Evolutionary conservation across 1,140 invertebrate genomes (phyloP).

Genomic region (Linepithema humile): DNA sequence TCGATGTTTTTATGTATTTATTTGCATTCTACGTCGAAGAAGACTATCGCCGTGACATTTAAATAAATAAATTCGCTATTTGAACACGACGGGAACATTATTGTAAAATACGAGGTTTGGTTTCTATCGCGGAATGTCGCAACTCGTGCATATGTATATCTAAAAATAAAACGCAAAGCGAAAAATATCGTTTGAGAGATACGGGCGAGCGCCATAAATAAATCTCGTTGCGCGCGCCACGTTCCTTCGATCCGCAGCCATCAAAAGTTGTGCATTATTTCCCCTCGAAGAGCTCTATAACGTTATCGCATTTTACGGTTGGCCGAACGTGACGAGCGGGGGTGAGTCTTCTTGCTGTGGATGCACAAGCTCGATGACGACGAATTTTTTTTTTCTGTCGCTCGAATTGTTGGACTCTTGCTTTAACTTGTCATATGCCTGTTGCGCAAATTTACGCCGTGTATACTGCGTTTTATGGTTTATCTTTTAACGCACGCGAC

Average conservation of each 20-base stretch:
- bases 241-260: constrained; percentile 21
- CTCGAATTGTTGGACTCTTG: background rate
- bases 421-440: background rate
- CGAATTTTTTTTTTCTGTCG: constrained; percentile 10
- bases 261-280: constrained; percentile 60
- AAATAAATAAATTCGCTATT: constrained; percentile 55
- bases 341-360: constrained; percentile 1
- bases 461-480: background rate
- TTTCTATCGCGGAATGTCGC: constrained; percentile 14
- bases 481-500: background rate
- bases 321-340: constrained; percentile 27
- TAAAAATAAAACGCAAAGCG: constrained; percentile 51
- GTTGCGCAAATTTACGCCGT: background rate
- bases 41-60: constrained; percentile 42
- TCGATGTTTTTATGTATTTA: constrained; percentile 16
- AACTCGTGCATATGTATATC: constrained; percentile 31
- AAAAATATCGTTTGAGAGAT: constrained; percentile 53
- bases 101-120: constrained; percentile 52
- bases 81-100: constrained; percentile 12
- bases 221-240: constrained; percentile 21
- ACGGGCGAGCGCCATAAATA: constrained; percentile 43
- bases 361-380: too few species aligned
- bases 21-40: background rate
- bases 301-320: constrained; percentile 58
- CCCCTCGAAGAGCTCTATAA: constrained; percentile 37